Conservation (phyloP, 2,888 invertebrate genomes). For the Rhabditoides inermis region DNA sequence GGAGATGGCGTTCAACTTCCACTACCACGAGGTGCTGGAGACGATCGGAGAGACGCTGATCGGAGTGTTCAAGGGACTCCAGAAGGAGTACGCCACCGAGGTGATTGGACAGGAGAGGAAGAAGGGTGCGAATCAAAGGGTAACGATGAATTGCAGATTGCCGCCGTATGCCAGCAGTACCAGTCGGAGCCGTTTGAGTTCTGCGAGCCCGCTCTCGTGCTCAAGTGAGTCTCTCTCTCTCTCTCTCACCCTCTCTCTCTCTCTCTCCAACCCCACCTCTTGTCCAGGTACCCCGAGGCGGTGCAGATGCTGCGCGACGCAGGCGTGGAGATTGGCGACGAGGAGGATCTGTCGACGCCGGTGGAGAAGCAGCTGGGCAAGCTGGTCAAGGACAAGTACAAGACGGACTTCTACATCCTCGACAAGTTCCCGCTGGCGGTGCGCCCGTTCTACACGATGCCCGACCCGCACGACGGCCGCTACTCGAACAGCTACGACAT, state of each 20-base stretch:
- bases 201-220: constrained; percentile 66
- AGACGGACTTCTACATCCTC: constrained; percentile 94
- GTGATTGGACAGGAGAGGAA: neutral
- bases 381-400: constrained; percentile 79
- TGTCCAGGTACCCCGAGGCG: constrained; percentile 66
- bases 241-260: neutral
- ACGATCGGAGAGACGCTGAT: constrained; percentile 80
- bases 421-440: constrained; percentile 96
- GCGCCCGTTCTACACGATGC: constrained; percentile 98
- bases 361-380: constrained; percentile 75
- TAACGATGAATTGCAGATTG: constrained; percentile 70
- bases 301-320: constrained; percentile 79
- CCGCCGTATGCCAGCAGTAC: constrained; percentile 79
- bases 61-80: constrained; percentile 70
- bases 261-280: neutral
- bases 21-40: constrained; percentile 75
- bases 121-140: constrained; percentile 8
- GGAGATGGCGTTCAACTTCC: constrained; percentile 96
- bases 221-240: constrained; percentile 30
- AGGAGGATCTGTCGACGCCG: constrained; percentile 71
- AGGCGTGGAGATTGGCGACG: constrained; percentile 75
- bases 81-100: constrained; percentile 7
- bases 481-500: constrained; percentile 96
- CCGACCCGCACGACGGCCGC: constrained; percentile 77
- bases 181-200: constrained; percentile 87